Evolutionary conservation across 2,113 vertebrate genomes (phyloP), one percentile per base, ranked within the genome.

Genomic region (Himantopus leucocephalus): DNA sequence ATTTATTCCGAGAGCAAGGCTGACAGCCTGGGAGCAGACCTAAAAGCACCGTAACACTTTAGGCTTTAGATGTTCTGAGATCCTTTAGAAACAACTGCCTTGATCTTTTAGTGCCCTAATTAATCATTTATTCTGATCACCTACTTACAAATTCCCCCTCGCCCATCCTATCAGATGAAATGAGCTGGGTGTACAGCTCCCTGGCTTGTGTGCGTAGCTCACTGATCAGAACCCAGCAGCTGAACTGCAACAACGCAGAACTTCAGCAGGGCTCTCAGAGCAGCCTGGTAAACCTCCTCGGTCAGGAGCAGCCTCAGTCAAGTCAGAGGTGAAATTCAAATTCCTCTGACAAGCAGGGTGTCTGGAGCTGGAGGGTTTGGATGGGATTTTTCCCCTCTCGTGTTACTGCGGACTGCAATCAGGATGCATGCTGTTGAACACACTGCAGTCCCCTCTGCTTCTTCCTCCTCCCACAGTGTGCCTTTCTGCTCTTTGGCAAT

Each of bases 101-200:
- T 96, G 90, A 92, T 97, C 90, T 96, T 96, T 93, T 93, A 97
- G 95, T 76, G 92, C 84, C 72, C 84, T 88, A 84, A 95, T 97
- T 94, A 97, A 97, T 95, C 59, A 85, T 91, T 95, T 88, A 71
- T 96, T 90, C 67, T 88, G 78, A 72, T 96, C 74, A 47, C 78
- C 70, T 43, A 23, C 75, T 91, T 66, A 62, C 1, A 6, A 85
- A 79, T 91, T 91, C 78, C 48, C 22, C 22, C 48, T 50, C 48
- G 23, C 22, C 48, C 48, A 50, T 50, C 48, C 82, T 67, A 59
- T 82, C 82, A 30, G 76, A 47, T 74, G 19, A 62, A 95, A 75
- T 26, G 58, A 87, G 77, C 53, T 81, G 8, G 1, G 34, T 9
- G 6, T 37, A 7, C 53, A 67, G 74, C 77, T 88, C 41, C 47